A percentile compares a stretch with the other conserved stretches of the same genome.
phyloP scores from a whole-genome alignment of 2,888 invertebrate species.

The Brenthis daphne region DNA sequence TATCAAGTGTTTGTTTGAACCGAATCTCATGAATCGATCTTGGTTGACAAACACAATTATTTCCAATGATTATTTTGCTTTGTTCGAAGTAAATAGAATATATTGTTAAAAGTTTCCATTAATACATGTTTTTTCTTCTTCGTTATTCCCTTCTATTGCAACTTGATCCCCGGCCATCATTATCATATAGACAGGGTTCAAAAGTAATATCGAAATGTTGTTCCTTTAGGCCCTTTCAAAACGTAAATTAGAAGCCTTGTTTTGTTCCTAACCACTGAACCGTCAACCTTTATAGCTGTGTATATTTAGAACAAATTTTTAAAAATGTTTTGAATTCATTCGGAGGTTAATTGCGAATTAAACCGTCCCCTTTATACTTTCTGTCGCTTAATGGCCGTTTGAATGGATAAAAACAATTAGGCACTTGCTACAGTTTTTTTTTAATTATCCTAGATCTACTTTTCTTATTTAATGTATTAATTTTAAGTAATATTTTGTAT shows the following conservation, averaged over 20 bases:
- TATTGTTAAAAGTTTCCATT: background rate
- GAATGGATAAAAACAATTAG: constrained; percentile 19
- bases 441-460: background rate
- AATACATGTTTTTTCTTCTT: constrained; percentile 18
- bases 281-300: constrained; percentile 20
- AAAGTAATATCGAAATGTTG: constrained; percentile 28
- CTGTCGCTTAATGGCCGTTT: constrained; percentile 33
- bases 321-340: constrained; percentile 41
- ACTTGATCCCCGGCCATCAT: constrained; percentile 44
- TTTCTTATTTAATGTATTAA: no score
- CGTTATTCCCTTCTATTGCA: constrained; percentile 42
- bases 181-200: constrained; percentile 49
- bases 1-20: no score
- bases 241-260: constrained; percentile 43
- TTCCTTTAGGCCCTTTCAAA: constrained; percentile 24
- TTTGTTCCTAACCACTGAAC: constrained; percentile 31
- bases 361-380: constrained; percentile 34
- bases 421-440: constrained; percentile 7
- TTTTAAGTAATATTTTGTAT: no score
- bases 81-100: background rate
- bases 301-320: constrained; percentile 27
- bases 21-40: no score
- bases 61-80: no score
- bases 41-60: no score
- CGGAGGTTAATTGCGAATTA: constrained; percentile 33